Conservation (phyloP, 23 tunicate genomes). For the Trididemnum clinides region DNA sequence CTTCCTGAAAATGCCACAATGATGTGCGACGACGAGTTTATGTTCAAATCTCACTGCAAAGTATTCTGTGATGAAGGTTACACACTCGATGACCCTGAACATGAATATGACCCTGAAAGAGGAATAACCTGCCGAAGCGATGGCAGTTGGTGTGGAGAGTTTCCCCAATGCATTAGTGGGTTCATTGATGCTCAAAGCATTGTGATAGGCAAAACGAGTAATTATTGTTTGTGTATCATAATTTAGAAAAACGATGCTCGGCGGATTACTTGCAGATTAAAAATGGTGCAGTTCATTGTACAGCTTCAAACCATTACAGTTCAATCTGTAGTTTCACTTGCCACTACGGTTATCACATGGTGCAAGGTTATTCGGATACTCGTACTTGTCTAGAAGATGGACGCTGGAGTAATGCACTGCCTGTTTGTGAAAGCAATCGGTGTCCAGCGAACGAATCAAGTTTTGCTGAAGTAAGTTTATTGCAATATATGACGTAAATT, state of each 20-base stretch:
- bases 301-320: conserved; percentile 44
- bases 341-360: conserved; percentile 70
- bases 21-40: conserved; percentile 44
- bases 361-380: conserved; percentile 50
- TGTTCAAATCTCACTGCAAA: conserved; percentile 67
- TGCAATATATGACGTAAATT: neutral
- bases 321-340: conserved; percentile 62
- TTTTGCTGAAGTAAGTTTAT: conserved; percentile 34
- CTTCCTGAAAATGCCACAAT: conserved; percentile 49
- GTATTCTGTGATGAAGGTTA: conserved; percentile 60
- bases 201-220: neutral
- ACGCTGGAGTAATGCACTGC: conserved; percentile 48
- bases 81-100: conserved; percentile 65
- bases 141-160: conserved; percentile 86
- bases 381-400: conserved; percentile 18
- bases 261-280: conserved; percentile 29
- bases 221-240: neutral
- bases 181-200: neutral
- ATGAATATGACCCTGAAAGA: conserved; percentile 49
- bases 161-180: conserved; percentile 78
- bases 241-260: conserved; percentile 44
- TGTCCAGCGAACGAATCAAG: conserved; percentile 73
- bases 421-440: conserved; percentile 53
- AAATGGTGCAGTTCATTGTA: conserved; percentile 54
- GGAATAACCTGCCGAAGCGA: conserved; percentile 72